Percentiles rank a stretch among this genome's conserved stretches.
phyloP scores from a whole-genome alignment of 2,797 vertebrate genomes.

The Characodon lateralis region DNA sequence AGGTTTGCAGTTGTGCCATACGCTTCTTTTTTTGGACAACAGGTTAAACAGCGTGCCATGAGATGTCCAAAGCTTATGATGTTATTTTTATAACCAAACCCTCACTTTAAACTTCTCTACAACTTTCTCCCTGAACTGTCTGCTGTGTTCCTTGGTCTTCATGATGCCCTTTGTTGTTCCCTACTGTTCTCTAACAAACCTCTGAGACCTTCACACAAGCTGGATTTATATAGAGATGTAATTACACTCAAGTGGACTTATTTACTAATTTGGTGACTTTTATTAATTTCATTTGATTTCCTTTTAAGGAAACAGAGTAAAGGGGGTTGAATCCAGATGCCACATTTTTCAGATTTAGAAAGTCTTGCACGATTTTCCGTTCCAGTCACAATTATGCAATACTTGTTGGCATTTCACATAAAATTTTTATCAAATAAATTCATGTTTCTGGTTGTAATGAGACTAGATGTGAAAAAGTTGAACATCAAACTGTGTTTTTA shows the following conservation, averaged over 20 bases:
- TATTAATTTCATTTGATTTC: not conserved
- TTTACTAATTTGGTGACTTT: not conserved
- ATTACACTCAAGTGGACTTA: too few species aligned
- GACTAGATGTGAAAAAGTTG: not conserved
- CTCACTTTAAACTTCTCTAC: too few species aligned
- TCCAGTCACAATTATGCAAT: not conserved
- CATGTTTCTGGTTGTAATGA: not conserved
- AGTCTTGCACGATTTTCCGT: not conserved
- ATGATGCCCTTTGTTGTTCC: too few species aligned
- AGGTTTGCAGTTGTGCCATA: not conserved
- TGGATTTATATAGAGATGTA: too few species aligned
- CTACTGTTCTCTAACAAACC: too few species aligned
- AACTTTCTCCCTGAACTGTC: too few species aligned
- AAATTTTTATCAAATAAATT: not conserved
- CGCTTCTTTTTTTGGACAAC: not conserved
- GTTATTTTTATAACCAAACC: not conserved
- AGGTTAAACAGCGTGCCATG: too few species aligned
- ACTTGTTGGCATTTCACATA: not conserved
- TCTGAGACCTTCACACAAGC: too few species aligned
- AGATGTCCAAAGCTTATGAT: not conserved
- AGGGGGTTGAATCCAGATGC: not conserved
- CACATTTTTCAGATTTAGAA: not conserved
- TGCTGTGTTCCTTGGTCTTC: too few species aligned
- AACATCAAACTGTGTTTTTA: constrained; percentile 9
- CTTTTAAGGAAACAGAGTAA: not conserved